phyloP scores from a whole-genome alignment of 2,797 vertebrate species.

The Strix occidentalis region DNA sequence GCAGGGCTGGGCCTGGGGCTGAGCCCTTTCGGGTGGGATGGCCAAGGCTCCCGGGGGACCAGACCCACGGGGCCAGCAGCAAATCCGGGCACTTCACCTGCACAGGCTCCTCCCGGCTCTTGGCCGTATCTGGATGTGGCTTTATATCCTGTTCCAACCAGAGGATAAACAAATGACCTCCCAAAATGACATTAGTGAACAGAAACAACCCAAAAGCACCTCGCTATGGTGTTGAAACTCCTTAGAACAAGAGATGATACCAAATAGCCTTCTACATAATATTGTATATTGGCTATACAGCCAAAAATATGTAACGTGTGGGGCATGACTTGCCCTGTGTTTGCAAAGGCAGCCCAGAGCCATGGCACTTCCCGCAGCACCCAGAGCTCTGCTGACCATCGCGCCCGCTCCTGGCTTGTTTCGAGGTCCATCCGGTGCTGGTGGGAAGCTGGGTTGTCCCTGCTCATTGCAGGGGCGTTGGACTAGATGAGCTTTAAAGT shows the following conservation, averaged over 20 bases:
- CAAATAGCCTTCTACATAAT: not conserved
- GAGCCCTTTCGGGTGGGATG: no score
- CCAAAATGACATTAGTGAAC: not conserved
- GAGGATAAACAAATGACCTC: not conserved
- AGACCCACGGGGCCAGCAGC: fast-evolving
- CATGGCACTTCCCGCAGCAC: fast-evolving
- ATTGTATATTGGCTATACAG: no score
- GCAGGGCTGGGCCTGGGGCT: not conserved
- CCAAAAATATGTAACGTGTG: not conserved
- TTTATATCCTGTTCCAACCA: not conserved
- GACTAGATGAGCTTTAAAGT: not conserved
- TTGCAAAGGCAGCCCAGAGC: not conserved
- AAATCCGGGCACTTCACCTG: not conserved
- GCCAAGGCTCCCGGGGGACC: fast-evolving
- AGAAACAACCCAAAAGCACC: not conserved
- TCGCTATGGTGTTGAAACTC: not conserved
- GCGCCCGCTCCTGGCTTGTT: not conserved
- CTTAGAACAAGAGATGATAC: not conserved
- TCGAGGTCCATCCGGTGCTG: fast-evolving
- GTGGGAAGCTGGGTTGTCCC: not conserved
- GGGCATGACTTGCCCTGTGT: fast-evolving
- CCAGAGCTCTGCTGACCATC: not conserved
- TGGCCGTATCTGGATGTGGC: fast-evolving
- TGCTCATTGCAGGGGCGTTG: not conserved
- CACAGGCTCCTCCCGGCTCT: not conserved